phyloP scores from a whole-genome alignment of 2,797 vertebrate genomes.

The Cossypha polioptera region DNA sequence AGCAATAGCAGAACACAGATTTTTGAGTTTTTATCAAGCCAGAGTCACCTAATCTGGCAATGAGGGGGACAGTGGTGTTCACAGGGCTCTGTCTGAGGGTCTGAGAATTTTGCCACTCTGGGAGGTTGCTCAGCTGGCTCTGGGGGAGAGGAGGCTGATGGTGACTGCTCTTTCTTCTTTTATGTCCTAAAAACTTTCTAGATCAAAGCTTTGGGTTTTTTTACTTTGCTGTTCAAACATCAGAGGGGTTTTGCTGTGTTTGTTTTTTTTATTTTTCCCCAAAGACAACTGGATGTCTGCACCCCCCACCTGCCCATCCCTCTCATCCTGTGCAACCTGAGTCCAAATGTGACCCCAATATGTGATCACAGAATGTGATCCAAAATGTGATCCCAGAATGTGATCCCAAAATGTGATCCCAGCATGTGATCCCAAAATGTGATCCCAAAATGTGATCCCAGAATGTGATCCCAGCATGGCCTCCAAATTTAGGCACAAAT shows the following conservation, averaged over 20 bases:
- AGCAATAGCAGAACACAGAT: background rate
- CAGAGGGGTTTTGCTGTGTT: background rate
- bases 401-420: background rate
- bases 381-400: no score
- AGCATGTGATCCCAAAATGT: no score
- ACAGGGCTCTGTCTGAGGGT: no score
- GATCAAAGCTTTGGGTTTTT: background rate
- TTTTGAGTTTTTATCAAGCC: background rate
- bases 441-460: no score
- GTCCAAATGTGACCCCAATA: background rate
- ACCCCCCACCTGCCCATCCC: background rate
- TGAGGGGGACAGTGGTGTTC: background rate
- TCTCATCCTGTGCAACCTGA: background rate
- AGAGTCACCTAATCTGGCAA: rapidly evolving
- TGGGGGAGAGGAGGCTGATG: background rate
- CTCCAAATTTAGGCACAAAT: background rate
- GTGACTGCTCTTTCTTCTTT: background rate
- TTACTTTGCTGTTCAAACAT: background rate
- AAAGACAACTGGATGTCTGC: background rate
- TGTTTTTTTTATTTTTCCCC: background rate
- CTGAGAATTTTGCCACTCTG: background rate
- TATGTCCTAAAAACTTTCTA: background rate
- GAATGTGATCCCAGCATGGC: no score
- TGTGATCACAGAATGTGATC: no score
- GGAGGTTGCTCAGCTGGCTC: background rate